These are phyloP conservation scores for Drosophila dives DNA, from an alignment of 2,888 invertebrate genomes.

Conservation along the genomic window DNA sequence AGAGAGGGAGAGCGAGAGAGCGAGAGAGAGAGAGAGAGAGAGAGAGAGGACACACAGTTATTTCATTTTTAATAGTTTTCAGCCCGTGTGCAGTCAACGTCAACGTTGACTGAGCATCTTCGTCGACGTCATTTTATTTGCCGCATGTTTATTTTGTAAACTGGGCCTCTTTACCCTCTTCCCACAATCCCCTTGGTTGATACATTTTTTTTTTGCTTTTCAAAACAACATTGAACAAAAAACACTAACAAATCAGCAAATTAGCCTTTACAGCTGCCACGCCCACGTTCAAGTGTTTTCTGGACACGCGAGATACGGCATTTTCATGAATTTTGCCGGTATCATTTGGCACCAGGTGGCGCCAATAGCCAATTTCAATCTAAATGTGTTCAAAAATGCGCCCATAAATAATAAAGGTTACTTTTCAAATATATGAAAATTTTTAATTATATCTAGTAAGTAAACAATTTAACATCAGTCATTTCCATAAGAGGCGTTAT, in stretches of 20 bases:
- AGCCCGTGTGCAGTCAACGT: constrained; percentile 51
- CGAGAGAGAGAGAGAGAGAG: not conserved
- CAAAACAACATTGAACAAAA: constrained; percentile 65
- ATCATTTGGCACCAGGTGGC: constrained; percentile 60
- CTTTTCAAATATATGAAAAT: not conserved
- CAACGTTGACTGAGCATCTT: constrained; percentile 5
- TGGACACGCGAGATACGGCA: constrained; percentile 37
- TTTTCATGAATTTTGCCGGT: constrained; percentile 45
- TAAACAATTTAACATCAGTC: not conserved
- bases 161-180: constrained; percentile 60
- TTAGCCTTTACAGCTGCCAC: constrained; percentile 35
- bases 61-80: constrained; percentile 78
- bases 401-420: constrained; percentile 19
- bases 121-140: constrained; percentile 70
- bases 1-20: not conserved
- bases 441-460: not conserved
- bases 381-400: constrained; percentile 30
- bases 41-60: constrained; percentile 31
- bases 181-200: not conserved
- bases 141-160: constrained; percentile 75
- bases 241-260: constrained; percentile 10
- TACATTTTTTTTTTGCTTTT: constrained; percentile 1
- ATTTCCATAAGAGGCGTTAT: not conserved
- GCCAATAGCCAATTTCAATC: constrained; percentile 36
- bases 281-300: constrained; percentile 19